Conservation (phyloP, 2,888 invertebrate genomes). For the Rhabditoides inermis region DNA sequence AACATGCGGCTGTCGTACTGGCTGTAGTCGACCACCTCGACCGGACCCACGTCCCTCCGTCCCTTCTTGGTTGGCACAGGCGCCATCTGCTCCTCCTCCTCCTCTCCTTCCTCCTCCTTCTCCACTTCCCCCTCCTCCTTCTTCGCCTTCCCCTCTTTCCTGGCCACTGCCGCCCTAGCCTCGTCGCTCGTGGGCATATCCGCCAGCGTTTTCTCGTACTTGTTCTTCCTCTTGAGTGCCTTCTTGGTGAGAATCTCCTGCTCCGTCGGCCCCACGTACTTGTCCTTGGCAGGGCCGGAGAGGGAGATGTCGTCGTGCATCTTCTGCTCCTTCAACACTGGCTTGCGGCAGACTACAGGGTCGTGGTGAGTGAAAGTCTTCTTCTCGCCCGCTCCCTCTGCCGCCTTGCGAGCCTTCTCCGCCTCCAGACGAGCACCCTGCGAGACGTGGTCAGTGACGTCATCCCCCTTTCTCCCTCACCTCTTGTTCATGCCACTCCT, state of each 20-base stretch:
- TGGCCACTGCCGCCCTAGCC: no score
- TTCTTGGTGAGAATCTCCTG: constrained; percentile 28
- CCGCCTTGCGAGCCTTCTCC: constrained; percentile 10
- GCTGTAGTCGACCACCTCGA: constrained; percentile 20
- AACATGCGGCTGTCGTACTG: constrained; percentile 11
- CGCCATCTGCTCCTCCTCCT: constrained; percentile 1
- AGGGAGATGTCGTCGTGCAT: no score
- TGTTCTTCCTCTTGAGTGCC: constrained; percentile 20
- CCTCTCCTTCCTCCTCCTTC: constrained; percentile 2
- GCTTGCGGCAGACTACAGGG: constrained; percentile 20
- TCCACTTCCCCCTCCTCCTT: constrained; percentile 5
- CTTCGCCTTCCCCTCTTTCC: background rate
- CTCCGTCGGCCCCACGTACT: constrained; percentile 8
- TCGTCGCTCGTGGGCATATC: no score
- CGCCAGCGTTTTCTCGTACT: constrained; percentile 12
- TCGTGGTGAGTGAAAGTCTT: constrained; percentile 28
- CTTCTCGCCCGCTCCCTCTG: constrained; percentile 15
- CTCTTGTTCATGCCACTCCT: constrained; percentile 18
- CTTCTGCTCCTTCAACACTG: constrained; percentile 14
- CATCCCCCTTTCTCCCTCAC: background rate
- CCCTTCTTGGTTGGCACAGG: no score
- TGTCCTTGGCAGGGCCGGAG: no score
- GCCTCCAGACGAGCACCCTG: constrained; percentile 12
- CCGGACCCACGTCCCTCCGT: constrained; percentile 7
- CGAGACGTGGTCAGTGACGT: background rate